These are phyloP conservation scores for Wasmannia auropunctata DNA, from an alignment of 1,140 invertebrate species.

Conservation along the genomic window DNA sequence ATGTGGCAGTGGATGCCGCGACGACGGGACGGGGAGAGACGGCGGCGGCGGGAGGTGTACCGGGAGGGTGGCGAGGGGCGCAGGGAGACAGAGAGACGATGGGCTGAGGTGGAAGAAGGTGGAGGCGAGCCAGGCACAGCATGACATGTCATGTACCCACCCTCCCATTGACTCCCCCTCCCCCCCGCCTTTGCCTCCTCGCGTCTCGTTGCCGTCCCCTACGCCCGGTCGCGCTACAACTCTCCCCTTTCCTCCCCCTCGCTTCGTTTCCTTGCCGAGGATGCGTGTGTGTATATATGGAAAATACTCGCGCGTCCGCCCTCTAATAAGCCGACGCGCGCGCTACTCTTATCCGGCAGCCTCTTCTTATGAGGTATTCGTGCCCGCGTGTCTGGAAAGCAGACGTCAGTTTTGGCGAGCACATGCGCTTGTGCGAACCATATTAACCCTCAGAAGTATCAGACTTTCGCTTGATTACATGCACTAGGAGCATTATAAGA, in stretches of 20 bases:
- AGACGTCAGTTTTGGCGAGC: conserved; percentile 49
- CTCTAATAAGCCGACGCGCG: conserved; percentile 54
- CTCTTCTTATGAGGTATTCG: conserved; percentile 54
- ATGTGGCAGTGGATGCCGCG: conserved; percentile 83
- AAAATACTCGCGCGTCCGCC: conserved; percentile 55
- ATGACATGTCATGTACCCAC: conserved; percentile 75
- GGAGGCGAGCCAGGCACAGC: conserved; percentile 75
- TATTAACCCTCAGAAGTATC: conserved; percentile 39
- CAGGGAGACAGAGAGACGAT: conserved; percentile 61
- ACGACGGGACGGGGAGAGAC: conserved; percentile 60
- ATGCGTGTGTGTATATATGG: conserved; percentile 48
- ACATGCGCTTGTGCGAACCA: not conserved
- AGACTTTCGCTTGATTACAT: conserved; percentile 38
- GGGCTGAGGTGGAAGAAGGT: conserved; percentile 71
- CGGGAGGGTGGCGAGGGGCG: conserved; percentile 43
- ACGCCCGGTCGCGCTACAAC: conserved; percentile 17
- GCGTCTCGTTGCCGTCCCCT: conserved; percentile 38
- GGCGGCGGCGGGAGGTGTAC: conserved; percentile 65
- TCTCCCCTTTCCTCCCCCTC: not conserved
- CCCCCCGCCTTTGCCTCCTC: conserved; percentile 39
- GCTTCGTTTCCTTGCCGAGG: conserved; percentile 3
- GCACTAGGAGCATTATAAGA: not conserved
- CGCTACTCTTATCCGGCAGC: conserved; percentile 59
- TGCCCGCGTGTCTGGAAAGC: conserved; percentile 48
- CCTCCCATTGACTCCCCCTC: conserved; percentile 47